Percentiles rank a stretch among this genome's conserved stretches.
These are phyloP conservation scores for Prietella phreatophila DNA, from an alignment of 2,113 vertebrate species.

Conservation along the genomic window DNA sequence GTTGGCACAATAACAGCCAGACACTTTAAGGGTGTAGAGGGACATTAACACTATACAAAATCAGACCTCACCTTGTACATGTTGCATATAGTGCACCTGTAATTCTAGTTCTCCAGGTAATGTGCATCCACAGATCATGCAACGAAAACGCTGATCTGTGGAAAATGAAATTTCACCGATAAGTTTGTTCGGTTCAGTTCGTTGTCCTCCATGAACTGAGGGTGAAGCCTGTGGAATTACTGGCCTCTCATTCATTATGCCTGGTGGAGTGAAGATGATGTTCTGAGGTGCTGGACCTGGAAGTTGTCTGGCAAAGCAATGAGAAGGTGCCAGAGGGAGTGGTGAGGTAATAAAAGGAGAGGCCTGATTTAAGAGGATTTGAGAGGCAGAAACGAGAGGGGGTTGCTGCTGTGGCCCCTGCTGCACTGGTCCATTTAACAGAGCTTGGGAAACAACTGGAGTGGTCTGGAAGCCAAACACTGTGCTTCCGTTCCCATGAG, in stretches of 20 bases:
- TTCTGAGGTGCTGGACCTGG: constrained; percentile 66
- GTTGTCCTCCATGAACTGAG: constrained; percentile 65
- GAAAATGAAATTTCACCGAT: constrained; percentile 67
- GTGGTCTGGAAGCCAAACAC: constrained; percentile 71
- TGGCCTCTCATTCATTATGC: constrained; percentile 65
- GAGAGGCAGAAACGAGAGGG: constrained; percentile 65
- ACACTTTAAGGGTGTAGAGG: constrained; percentile 10
- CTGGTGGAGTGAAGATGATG: constrained; percentile 70
- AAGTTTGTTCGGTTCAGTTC: constrained; percentile 65
- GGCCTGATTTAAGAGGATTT: constrained; percentile 69
- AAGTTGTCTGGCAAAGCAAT: constrained; percentile 64
- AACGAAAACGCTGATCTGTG: constrained; percentile 70
- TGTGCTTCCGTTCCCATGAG: constrained; percentile 60
- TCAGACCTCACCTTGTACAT: constrained; percentile 75
- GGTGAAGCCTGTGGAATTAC: constrained; percentile 65
- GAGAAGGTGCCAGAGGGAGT: constrained; percentile 65
- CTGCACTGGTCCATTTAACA: constrained; percentile 66
- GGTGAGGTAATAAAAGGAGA: constrained; percentile 68
- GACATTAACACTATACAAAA: constrained; percentile 12
- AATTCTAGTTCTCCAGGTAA: constrained; percentile 73
- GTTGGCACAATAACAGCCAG: constrained; percentile 29
- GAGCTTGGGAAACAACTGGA: constrained; percentile 61
- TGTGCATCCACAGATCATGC: constrained; percentile 76
- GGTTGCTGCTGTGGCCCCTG: constrained; percentile 65
- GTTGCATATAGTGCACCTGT: constrained; percentile 78